Conservation (phyloP, 1,140 invertebrate species). For the Coelopa frigida region DNA sequence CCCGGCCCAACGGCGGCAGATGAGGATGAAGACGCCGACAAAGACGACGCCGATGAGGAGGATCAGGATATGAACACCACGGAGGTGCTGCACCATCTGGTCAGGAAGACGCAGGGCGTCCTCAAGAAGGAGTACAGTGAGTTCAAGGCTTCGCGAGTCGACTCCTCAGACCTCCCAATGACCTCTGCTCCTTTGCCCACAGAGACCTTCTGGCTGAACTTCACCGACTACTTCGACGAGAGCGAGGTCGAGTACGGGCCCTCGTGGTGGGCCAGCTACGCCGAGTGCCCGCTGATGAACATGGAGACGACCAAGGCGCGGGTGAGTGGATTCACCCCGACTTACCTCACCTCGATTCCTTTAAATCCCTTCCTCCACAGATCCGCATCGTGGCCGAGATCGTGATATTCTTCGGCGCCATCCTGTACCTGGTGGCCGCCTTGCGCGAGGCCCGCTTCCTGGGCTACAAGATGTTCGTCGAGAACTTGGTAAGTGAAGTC, state of each 20-base stretch:
- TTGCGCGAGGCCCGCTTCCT: constrained; percentile 74
- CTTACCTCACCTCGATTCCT: too few relatives aligned
- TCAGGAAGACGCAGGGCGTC: not conserved
- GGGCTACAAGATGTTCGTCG: constrained; percentile 81
- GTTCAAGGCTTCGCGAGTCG: not conserved
- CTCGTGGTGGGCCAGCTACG: constrained; percentile 42
- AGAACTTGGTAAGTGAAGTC: constrained; percentile 66
- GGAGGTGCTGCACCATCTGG: not conserved
- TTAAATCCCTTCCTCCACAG: constrained; percentile 22
- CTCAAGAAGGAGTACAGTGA: constrained; percentile 7
- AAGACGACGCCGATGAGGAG: constrained; percentile 1
- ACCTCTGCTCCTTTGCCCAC: not conserved
- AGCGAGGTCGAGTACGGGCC: constrained; percentile 29
- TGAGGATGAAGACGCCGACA: constrained; percentile 31
- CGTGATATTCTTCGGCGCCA: constrained; percentile 64
- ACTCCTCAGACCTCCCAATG: too few relatives aligned
- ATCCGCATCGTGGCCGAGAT: constrained; percentile 63
- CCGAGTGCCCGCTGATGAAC: constrained; percentile 42
- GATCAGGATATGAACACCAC: not conserved
- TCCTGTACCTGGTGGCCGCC: constrained; percentile 74
- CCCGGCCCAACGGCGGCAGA: constrained; percentile 57
- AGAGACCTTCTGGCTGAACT: constrained; percentile 43
- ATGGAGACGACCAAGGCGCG: constrained; percentile 38
- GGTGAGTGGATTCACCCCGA: constrained; percentile 9
- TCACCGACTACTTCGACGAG: constrained; percentile 41